Base-by-base conservation (phyloP, 1,140 invertebrate species). In the Megathymus violae region DNA sequence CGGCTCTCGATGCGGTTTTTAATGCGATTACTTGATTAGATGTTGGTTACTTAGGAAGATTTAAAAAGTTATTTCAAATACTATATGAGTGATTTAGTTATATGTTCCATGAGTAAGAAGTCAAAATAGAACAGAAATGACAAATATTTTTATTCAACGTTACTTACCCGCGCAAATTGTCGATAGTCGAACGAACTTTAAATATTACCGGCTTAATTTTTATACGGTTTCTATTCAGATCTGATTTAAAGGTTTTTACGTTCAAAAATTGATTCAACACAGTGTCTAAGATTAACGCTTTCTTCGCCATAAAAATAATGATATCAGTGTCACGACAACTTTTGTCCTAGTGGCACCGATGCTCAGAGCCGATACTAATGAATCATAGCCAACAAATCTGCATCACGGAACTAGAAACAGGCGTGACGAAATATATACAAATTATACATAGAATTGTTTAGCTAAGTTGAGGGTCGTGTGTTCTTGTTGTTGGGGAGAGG, bases 381-480 rank as follows among this genome's bases (percentile, higher is more conserved):
- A 48, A 0, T 48, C 46, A 48, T 27, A 11, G 3, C 25, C n/a
- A n/a, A n/a, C 9, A 48, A 27, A 47, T 2, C 3, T 48, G 13
- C 10, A 50, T n/a, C 47, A 25, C 25, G 27, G 14, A n/a, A 50
- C 10, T 16, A 36, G 0, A 50, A 50, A 4, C 27, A 36, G 15
- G 47, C 19, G 25, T 48, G 46, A 27, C 46, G 46, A 31, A 48
- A 16, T 11, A 25, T 11, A 48, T 3, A 25, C 22, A 14, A 25
- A 25, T 27, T 48, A 34, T 48, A 31, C 3, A 34, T 48, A 15
- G 6, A 27, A 48, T 34, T 31, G 11, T 25, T 25, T 25, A 9
- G 1, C n/a, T 15, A 13, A 48, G 46, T 48, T 48, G 46, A 48
- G 46, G 46, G 46, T 48, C 46, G 25, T 6, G 17, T n/a, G n/a